Base-by-base conservation (phyloP, 1,140 invertebrate genomes). In the Drosophila miranda region DNA sequence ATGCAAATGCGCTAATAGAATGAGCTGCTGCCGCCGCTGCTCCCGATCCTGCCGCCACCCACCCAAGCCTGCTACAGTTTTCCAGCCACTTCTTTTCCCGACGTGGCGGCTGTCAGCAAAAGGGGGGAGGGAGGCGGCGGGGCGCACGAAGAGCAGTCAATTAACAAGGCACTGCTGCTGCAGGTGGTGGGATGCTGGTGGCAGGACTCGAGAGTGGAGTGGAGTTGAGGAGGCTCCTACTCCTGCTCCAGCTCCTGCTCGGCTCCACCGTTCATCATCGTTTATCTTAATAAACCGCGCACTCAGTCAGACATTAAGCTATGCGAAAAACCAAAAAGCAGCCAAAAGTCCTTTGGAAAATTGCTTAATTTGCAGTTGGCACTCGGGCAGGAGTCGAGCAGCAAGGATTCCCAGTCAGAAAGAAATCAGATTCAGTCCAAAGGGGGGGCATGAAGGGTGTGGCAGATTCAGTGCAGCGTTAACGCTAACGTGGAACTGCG, bases 201-300 rank as follows among this genome's bases (percentile, higher is more conserved):
- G 38, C 14, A 9, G 13, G 8, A 9, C 38, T 38, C 45, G 19
- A 14, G 52, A 14, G 11, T 38, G 52, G 19, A 34, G 6, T 46
- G 21, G 51, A 50, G 34, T 38, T 34, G 11, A 34, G 30, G 30
- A 34, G 30, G 9, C 30, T 8, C 3, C 28, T 34, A 9, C 30
- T 3, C 0, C 30, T 11, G 9, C 30, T 11, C 9, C 30, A 1
- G 30, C 9, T 34, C 9, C 9, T 38, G 34, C 34, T 38, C 34
- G 34, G 70, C 49, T 55, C 46, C 64, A 45, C 68, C 81, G 81
- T 86, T 86, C 81, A 84, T 84, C 81, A 84, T 84, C 81, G 81
- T 84, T 84, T 84, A 84, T 84, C 81, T 84, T 84, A 86, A 84
- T 84, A 84, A 84, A 84, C 82, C 82, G 82, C 64, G 78, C 78